These are phyloP conservation scores for Dermolepida albohirtum DNA, from an alignment of 2,888 invertebrate genomes.

Conservation along the genomic window DNA sequence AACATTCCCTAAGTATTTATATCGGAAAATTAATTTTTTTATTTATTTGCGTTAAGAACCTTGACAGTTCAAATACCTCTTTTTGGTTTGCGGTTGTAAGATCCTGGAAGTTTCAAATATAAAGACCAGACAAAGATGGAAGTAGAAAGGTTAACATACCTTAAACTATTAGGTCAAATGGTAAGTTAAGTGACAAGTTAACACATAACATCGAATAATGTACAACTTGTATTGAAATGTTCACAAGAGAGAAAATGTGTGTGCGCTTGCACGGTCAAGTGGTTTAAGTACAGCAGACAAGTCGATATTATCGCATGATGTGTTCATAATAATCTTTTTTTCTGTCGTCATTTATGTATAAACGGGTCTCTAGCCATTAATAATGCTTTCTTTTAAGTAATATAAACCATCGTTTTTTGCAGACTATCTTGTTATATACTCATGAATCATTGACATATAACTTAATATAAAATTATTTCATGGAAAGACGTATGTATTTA, in stretches of 20 bases:
- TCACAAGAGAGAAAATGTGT: background rate
- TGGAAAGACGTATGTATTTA: too few relatives aligned
- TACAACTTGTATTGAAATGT: conserved; percentile 8
- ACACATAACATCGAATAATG: conserved; percentile 11
- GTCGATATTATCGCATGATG: background rate
- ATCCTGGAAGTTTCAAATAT: conserved; percentile 24
- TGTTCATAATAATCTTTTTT: background rate
- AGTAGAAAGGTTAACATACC: conserved; percentile 28
- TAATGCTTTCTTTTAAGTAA: too few relatives aligned
- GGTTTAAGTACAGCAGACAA: conserved; percentile 6
- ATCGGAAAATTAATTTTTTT: conserved; percentile 11
- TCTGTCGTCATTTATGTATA: background rate
- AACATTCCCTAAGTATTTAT: background rate
- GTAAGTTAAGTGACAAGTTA: conserved; percentile 35
- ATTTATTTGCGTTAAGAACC: conserved; percentile 39
- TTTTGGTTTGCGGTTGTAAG: conserved; percentile 11
- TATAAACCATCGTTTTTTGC: too few relatives aligned
- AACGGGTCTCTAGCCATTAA: too few relatives aligned
- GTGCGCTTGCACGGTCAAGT: conserved; percentile 4
- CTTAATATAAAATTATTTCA: too few relatives aligned
- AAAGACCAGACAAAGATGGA: conserved; percentile 23
- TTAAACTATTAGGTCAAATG: conserved; percentile 34
- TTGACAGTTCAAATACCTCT: conserved; percentile 48
- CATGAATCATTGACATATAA: too few relatives aligned
- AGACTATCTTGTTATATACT: too few relatives aligned